Evolutionary conservation across 37 sponge, comb jelly and placozoan species (phyloP).

Genomic region (Amphimedon queenslandica): DNA sequence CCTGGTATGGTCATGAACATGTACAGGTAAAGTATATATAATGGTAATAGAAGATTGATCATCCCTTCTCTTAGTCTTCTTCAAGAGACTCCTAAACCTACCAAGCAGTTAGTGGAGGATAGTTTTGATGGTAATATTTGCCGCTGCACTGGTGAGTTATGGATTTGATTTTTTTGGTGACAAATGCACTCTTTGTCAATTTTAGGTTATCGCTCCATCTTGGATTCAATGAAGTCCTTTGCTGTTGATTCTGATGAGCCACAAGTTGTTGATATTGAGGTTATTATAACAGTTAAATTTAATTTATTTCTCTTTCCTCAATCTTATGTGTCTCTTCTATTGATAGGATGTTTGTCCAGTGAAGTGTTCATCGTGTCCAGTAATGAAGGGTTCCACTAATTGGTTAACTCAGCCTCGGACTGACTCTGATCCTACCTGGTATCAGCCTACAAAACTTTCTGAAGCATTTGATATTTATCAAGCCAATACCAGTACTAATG

Average conservation of each 20-base stretch:
- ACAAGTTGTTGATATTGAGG: conserved; percentile 64
- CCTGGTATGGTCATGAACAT: conserved; percentile 67
- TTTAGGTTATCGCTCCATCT: conserved; percentile 74
- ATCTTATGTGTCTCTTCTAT: too few species aligned
- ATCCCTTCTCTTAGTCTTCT: conserved; percentile 11
- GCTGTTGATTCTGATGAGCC: conserved; percentile 26
- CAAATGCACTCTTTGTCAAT: too few species aligned
- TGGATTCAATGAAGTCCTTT: conserved; percentile 85
- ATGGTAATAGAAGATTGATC: not conserved
- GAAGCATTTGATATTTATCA: conserved; percentile 33
- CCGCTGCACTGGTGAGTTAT: conserved; percentile 45
- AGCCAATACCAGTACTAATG: not conserved
- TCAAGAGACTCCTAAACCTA: conserved; percentile 24
- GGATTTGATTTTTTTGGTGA: not conserved
- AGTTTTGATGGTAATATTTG: conserved; percentile 64
- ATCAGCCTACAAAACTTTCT: conserved; percentile 31
- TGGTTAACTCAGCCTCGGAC: not conserved
- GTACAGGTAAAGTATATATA: conserved; percentile 52
- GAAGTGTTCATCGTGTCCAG: conserved; percentile 12
- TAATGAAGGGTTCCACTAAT: not conserved
- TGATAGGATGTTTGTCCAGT: conserved; percentile 14
- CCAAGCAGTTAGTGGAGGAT: conserved; percentile 26
- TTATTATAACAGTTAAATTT: not conserved
- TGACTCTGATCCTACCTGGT: conserved; percentile 47
- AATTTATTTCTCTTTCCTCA: too few species aligned